phyloP scores from a whole-genome alignment of 2,888 invertebrate genomes.

The Hermaeophaga mercurialis region DNA sequence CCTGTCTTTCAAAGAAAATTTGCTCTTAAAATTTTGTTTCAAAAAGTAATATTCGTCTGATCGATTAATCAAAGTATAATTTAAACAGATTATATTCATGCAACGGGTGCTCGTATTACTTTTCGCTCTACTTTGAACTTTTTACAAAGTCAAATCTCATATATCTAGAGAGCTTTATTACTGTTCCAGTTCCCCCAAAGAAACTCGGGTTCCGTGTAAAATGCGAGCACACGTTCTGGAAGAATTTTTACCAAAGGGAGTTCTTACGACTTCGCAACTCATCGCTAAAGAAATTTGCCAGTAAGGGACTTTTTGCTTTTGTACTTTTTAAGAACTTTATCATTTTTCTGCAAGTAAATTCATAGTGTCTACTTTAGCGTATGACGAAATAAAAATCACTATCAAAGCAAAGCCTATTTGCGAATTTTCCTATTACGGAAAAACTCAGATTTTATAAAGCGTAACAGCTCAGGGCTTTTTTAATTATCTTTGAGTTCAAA shows the following conservation, averaged over 20 bases:
- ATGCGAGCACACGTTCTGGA: constrained; percentile 47
- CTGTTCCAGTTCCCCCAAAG: constrained; percentile 40
- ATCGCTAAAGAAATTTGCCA: constrained; percentile 31
- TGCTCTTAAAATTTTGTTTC: no score
- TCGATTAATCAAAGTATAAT: constrained; percentile 39
- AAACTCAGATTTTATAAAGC: no score
- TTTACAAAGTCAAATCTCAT: constrained; percentile 42
- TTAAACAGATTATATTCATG: constrained; percentile 44
- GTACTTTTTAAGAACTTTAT: constrained; percentile 3
- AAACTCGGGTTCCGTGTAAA: constrained; percentile 47
- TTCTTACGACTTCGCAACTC: constrained; percentile 29
- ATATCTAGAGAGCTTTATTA: constrained; percentile 46
- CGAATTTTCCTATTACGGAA: no score
- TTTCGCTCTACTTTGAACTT: constrained; percentile 40
- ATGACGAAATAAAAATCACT: no score
- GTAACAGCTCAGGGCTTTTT: no score
- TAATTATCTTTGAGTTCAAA: no score
- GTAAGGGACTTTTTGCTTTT: constrained; percentile 19
- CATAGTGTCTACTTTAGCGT: no score
- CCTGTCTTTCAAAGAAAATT: no score
- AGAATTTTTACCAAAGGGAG: constrained; percentile 14
- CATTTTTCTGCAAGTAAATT: no score
- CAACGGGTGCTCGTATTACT: constrained; percentile 41
- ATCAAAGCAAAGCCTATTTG: no score
- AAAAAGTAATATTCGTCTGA: not conserved